Conservation (phyloP, 2,113 vertebrate species). For the Oreochromis aureus region DNA sequence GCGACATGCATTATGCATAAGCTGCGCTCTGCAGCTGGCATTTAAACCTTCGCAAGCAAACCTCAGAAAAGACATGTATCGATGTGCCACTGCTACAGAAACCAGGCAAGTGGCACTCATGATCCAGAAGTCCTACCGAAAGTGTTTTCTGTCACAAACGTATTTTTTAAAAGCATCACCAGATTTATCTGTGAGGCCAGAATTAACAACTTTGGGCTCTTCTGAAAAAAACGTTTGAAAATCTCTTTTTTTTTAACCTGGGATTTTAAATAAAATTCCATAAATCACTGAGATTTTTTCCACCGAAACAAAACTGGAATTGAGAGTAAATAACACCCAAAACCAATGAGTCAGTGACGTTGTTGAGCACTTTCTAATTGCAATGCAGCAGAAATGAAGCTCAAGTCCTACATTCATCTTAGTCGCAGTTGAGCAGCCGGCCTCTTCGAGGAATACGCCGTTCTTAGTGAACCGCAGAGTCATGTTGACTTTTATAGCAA, state of each 20-base stretch:
- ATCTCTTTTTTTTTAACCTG: neutral
- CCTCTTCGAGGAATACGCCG: neutral
- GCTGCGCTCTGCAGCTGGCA: neutral
- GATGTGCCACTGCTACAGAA: neutral
- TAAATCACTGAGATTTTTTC: neutral
- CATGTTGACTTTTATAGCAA: neutral
- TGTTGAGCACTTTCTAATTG: neutral
- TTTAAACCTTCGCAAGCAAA: neutral
- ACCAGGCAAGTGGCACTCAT: neutral
- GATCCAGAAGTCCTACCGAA: neutral
- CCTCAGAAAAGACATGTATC: neutral
- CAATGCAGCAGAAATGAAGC: neutral
- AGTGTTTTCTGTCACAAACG: neutral
- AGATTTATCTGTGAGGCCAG: neutral
- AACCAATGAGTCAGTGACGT: neutral
- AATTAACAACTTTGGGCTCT: neutral
- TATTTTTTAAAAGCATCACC: neutral
- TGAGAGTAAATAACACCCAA: neutral
- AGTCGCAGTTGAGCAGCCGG: rapidly evolving
- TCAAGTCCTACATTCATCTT: neutral
- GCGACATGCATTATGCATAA: neutral
- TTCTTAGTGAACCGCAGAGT: rapidly evolving
- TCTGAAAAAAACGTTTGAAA: rapidly evolving
- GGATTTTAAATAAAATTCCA: neutral
- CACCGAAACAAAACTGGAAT: neutral